phyloP scores from a whole-genome alignment of 2,888 invertebrate genomes.

The Allophyes oxyacanthae region DNA sequence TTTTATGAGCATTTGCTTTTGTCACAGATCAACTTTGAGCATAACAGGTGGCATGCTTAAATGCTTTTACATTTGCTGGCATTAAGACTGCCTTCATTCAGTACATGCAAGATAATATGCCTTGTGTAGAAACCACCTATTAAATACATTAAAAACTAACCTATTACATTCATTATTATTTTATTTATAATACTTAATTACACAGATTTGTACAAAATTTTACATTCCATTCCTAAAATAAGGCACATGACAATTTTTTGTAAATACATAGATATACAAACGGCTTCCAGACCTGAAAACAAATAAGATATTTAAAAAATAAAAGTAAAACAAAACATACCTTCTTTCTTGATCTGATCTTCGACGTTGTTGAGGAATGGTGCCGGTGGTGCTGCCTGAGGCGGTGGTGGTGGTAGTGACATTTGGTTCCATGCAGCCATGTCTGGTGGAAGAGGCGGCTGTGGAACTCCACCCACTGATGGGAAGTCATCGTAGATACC shows the following conservation, averaged over 20 bases:
- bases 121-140: no score
- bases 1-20: no score
- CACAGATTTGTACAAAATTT: no score
- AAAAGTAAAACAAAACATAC: constrained; percentile 62
- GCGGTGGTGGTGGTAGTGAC: constrained; percentile 75
- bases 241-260: neutral
- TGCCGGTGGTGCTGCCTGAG: constrained; percentile 62
- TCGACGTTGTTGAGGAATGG: constrained; percentile 74
- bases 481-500: constrained; percentile 84
- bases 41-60: no score
- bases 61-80: no score
- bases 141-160: no score
- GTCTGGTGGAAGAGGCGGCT: constrained; percentile 66
- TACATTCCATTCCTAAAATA: neutral
- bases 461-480: constrained; percentile 57
- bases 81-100: no score
- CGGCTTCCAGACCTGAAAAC: constrained; percentile 19
- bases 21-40: no score
- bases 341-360: constrained; percentile 87
- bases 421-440: constrained; percentile 81
- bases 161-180: no score
- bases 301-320: neutral
- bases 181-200: no score
- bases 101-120: no score
- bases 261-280: neutral